Evolutionary conservation across 2,113 vertebrate species (phyloP), one percentile per base, ranked within the genome.

Genomic region (Rhipidura dahli): DNA sequence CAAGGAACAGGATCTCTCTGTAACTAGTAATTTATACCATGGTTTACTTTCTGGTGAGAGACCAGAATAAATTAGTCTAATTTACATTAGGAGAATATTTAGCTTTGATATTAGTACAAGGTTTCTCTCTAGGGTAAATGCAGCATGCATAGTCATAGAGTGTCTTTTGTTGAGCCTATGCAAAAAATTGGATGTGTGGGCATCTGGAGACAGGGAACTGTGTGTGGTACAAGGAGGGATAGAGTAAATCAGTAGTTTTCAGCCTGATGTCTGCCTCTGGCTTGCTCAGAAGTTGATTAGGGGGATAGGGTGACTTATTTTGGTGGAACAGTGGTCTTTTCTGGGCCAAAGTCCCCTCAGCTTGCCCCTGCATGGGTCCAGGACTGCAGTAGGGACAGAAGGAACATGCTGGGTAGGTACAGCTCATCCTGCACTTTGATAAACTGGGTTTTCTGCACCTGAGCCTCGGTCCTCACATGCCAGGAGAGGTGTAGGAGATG

Each of bases 391-490:
- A 60, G 39, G 24, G 21, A 7, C 12, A 71, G 50, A 31, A 47
- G 5, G 45, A 83, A 15, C 4, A 1, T 1, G 2, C 18, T 44
- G 59, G 17, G 20, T 18, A 33, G 16, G n/a, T 44, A 61, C 73
- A 70, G 28, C 23, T 83, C 42, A 33, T 49, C 45, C 76, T 6
- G 0, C 0, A 0, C 39, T 70, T 56, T 39, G 35, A 63, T 16
- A 37, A 82, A 26, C 20, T 22, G 35, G 27, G 11, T 3, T 71
- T 71, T 70, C 60, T 79, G n/a, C 16, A 47, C 15, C 37, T 1
- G 0, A 87, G 7, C 44, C 40, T 86, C 0, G 0, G 18, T 51
- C 30, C 45, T 31, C 1, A 0, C n/a, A 33, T 23, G 59, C 9
- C 31, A 28, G 22, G 27, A n/a, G 44, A 56, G 26, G 17, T 64